These are phyloP conservation scores for Mylabris phalerata DNA, from an alignment of 1,140 invertebrate genomes.

Conservation along the genomic window DNA sequence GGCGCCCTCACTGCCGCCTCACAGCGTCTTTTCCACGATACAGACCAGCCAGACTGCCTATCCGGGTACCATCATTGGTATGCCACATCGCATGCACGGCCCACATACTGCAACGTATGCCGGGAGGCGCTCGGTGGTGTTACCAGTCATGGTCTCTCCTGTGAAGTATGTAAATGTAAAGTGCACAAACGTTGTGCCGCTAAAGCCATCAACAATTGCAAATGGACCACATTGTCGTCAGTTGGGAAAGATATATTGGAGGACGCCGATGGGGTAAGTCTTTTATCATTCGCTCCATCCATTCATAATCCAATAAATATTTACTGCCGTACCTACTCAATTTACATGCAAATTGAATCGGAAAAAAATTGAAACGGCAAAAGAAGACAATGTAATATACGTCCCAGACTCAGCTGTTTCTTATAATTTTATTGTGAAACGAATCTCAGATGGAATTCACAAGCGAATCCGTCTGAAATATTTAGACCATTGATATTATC, in stretches of 20 bases:
- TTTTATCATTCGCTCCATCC: not conserved
- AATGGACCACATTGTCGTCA: constrained; percentile 92
- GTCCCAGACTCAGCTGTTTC: too few species aligned
- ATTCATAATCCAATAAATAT: too few species aligned
- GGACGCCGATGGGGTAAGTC: constrained; percentile 78
- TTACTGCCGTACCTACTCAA: too few species aligned
- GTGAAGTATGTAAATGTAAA: constrained; percentile 96
- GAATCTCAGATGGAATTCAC: too few species aligned
- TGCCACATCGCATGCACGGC: constrained; percentile 85
- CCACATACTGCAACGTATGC: constrained; percentile 95
- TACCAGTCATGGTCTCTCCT: constrained; percentile 88
- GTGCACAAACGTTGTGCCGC: constrained; percentile 89
- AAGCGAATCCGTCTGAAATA: too few species aligned
- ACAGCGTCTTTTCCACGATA: constrained; percentile 57
- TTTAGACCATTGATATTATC: too few species aligned
- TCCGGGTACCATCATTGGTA: constrained; percentile 91
- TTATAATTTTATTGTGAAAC: too few species aligned
- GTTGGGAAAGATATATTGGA: constrained; percentile 91
- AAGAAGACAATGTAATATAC: too few species aligned
- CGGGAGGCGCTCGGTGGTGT: constrained; percentile 86
- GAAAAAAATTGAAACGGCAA: too few species aligned
- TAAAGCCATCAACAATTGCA: constrained; percentile 89
- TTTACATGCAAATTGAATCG: too few species aligned
- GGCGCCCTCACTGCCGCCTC: constrained; percentile 63
- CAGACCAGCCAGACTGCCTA: constrained; percentile 62